Evolutionary conservation across 2,888 invertebrate species (phyloP), one percentile per base, ranked within the genome.

Genomic region (Galeruca laticollis): DNA sequence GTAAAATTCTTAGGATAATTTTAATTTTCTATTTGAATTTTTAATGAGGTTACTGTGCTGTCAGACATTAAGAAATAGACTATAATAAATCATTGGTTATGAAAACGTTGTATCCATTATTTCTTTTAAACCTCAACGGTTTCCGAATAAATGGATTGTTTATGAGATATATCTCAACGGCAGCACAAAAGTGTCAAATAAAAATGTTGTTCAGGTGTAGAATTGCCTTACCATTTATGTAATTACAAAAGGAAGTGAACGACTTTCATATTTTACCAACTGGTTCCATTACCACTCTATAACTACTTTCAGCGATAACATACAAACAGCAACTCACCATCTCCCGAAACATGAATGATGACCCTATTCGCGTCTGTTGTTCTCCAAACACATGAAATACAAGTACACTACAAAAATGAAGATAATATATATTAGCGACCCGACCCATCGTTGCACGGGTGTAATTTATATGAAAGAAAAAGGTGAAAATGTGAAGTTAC

Each of bases 261-360:
- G 11, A 31, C 10, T 10, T 9, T 35, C 35, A 51, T 35, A 35
- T 21, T 35, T 35, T 15, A 47, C 20, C 49, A 11, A 51, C 26
- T 18, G 18, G 18, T 61, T 51, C 61, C 61, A 61, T 61, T 35
- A 51, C 31, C 35, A 51, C 33, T 57, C 35, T 51, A 47, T 60
- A 49, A 49, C 49, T 47, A 49, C 49, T 11, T 31, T 35, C n/a
- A 31, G 20, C 49, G 20, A 61, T 51, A 61, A 57, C 35, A 57
- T 35, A 57, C 15, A 35, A 57, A 57, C 56, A 61, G 31, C 49
- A 49, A 49, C 31, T 31, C 33, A 43, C 47, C 26, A 51, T 33
- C 6, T 51, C 13, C 35, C 49, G 51, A 61, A 61, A 61, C 61
- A 61, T 61, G 61, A 61, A 35, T 51, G 51, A 61, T 51, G 51